Evolutionary conservation across 2,797 vertebrate species (phyloP), one percentile per base, ranked within the genome.

Genomic region (Urophycis tenuis): DNA sequence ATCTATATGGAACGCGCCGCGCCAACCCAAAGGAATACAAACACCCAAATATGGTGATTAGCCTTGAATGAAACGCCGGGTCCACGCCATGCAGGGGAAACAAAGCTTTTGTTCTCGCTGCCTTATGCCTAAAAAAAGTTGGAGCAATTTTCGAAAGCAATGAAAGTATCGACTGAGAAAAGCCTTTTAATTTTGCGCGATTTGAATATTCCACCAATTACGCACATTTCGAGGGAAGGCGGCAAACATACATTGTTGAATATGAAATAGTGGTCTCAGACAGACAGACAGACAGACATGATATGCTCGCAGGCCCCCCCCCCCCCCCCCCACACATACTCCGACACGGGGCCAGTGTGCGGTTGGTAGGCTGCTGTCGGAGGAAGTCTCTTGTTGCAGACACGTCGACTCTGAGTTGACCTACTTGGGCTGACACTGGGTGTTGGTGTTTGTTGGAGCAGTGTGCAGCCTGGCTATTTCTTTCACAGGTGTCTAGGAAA

Each of bases 1-100:
- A 60, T 9, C 4, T 73, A 78, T 78, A 75, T 76, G 80, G 83
- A 81, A 80, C 78, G 29, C 64, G 19, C 74, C 34, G 75, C 77
- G 25, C 82, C 82, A 41, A 60, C 19, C 45, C 3, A 60, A 60
- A 60, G 53, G 5, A 60, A 60, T n/a, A 4, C 53, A n/a, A n/a
- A 60, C 19, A n/a, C 53, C 22, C 22, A 22, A 49, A 49, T 49
- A 49, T 60, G 53, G 53, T 60, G 25, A 60, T 60, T 60, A 60
- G 22, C 53, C 53, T 45, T 17, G 2, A 8, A 45, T 17, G 15
- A 8, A 45, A 3, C 10, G 4, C 12, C 17, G 12, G 1, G 53
- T 60, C 22, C 53, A 4, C 25, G 53, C 3, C 22, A 60, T 60
- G 10, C 22, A 8, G 7, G 45, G 45, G 45, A 22, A 53, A 53